Evolutionary conservation across 2,113 vertebrate genomes (phyloP).

Genomic region (Lophius piscatorius): DNA sequence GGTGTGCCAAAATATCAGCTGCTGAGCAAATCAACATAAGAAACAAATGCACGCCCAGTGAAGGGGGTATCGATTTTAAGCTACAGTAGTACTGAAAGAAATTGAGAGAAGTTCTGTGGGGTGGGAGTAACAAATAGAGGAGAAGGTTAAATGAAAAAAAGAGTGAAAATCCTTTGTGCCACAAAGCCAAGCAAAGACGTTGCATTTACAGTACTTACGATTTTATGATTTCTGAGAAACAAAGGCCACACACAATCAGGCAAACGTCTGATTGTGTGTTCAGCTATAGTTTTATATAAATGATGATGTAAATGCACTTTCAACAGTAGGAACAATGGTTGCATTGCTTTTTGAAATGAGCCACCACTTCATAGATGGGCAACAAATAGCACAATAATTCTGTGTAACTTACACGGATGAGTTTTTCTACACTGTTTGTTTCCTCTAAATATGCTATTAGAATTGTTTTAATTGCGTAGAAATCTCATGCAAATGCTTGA

Average conservation of each 20-base stretch:
- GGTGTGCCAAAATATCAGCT: constrained; percentile 64
- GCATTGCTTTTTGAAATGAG: too few relatives aligned
- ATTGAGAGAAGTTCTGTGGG: constrained; percentile 66
- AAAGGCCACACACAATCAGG: too few relatives aligned
- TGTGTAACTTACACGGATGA: too few relatives aligned
- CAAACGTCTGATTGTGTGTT: too few relatives aligned
- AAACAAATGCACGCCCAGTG: constrained; percentile 64
- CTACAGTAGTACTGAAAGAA: constrained; percentile 58
- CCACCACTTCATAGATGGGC: too few relatives aligned
- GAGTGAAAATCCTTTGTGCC: constrained; percentile 74
- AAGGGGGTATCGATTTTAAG: constrained; percentile 55
- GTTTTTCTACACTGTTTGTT: too few relatives aligned
- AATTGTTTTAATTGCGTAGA: neutral
- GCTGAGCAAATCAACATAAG: constrained; percentile 60
- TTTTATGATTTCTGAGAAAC: constrained; percentile 99
- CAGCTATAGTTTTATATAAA: too few relatives aligned
- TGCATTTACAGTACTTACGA: constrained; percentile 89
- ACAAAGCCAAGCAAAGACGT: constrained; percentile 83
- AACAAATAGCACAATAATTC: too few relatives aligned
- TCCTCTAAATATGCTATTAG: neutral
- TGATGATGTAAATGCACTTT: too few relatives aligned
- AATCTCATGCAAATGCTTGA: neutral
- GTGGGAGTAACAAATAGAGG: constrained; percentile 51
- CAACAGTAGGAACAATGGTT: neutral
- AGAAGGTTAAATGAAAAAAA: constrained; percentile 64